phyloP scores from a whole-genome alignment of 2,888 invertebrate genomes.

The Pantelozetes paolii region DNA sequence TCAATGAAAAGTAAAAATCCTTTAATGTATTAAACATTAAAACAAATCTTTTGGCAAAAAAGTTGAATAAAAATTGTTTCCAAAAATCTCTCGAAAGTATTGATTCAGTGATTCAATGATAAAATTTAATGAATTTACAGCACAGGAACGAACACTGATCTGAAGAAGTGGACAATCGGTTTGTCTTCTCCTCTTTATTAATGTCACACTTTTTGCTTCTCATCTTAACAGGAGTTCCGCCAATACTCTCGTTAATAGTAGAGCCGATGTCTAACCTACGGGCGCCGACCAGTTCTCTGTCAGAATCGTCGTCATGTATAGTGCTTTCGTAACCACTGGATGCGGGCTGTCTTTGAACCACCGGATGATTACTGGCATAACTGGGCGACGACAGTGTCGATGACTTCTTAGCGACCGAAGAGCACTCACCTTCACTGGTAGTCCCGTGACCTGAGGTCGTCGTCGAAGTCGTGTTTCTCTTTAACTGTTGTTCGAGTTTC shows the following conservation, averaged over 20 bases:
- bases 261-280: background rate
- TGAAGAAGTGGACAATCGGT: conserved; percentile 33
- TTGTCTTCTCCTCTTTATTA: conserved; percentile 21
- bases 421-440: conserved; percentile 43
- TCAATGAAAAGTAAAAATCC: too few relatives aligned
- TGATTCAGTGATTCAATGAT: conserved; percentile 13
- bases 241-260: background rate
- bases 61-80: too few relatives aligned
- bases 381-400: conserved; percentile 7
- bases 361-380: background rate
- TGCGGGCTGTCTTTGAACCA: conserved; percentile 37
- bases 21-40: too few relatives aligned
- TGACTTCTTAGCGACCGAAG: conserved; percentile 35
- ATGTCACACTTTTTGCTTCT: conserved; percentile 4
- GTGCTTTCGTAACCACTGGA: conserved; percentile 42
- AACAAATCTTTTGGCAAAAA: too few relatives aligned
- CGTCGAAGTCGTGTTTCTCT: conserved; percentile 43
- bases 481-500: conserved; percentile 25
- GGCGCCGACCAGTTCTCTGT: conserved; percentile 32
- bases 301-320: conserved; percentile 40
- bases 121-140: conserved; percentile 40
- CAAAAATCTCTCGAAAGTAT: too few relatives aligned
- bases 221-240: conserved; percentile 30
- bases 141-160: conserved; percentile 40
- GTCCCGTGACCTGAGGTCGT: conserved; percentile 43